These are phyloP conservation scores for Brenthis hecate DNA, from an alignment of 2,888 invertebrate species.

Conservation along the genomic window DNA sequence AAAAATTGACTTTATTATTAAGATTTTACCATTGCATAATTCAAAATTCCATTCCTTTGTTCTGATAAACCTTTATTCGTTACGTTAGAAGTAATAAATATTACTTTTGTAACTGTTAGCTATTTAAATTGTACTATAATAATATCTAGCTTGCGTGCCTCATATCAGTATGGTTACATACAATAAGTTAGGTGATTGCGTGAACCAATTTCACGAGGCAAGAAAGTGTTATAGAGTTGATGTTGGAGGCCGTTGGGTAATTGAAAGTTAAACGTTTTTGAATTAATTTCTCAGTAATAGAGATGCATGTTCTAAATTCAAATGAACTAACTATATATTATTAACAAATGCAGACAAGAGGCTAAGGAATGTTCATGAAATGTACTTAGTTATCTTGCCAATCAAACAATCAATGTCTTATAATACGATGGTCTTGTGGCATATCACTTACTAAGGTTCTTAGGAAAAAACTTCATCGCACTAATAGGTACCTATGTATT, in stretches of 20 bases:
- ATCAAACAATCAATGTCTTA: too few species aligned
- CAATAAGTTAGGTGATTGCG: slow-evolving; percentile 21
- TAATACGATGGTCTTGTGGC: too few species aligned
- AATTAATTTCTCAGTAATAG: slow-evolving; percentile 13
- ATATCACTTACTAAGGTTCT: too few species aligned
- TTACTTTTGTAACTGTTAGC: background rate
- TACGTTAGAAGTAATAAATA: slow-evolving; percentile 4
- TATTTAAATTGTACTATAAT: slow-evolving; percentile 3
- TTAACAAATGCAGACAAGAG: background rate
- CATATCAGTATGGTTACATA: slow-evolving; percentile 20
- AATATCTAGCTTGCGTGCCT: slow-evolving; percentile 16
- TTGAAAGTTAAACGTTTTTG: slow-evolving; percentile 13
- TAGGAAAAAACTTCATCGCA: too few species aligned
- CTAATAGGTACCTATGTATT: too few species aligned
- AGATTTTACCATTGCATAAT: too few species aligned
- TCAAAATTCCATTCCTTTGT: too few species aligned
- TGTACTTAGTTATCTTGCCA: too few species aligned
- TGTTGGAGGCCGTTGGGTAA: slow-evolving; percentile 14
- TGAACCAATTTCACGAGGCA: slow-evolving; percentile 21
- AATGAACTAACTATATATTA: background rate
- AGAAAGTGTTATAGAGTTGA: slow-evolving; percentile 20
- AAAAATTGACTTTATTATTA: too few species aligned
- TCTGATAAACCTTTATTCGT: background rate
- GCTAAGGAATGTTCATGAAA: background rate
- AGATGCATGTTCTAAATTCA: background rate